These are phyloP conservation scores for Carassius carassius DNA, from an alignment of 2,113 vertebrate genomes.

Conservation along the genomic window DNA sequence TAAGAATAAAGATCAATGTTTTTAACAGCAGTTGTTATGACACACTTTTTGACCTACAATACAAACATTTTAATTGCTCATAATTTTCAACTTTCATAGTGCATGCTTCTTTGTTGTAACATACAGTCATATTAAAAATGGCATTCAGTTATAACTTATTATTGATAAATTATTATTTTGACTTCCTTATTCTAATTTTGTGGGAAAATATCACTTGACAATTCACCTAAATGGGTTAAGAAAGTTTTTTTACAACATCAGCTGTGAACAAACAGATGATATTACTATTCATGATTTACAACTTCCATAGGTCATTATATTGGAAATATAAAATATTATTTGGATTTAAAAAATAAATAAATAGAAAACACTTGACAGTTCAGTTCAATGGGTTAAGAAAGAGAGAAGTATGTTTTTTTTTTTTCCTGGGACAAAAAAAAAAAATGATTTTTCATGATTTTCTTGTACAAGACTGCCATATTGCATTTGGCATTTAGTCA, in stretches of 20 bases:
- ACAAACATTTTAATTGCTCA: not conserved
- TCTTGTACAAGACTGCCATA: not conserved
- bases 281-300: not conserved
- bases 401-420: no score
- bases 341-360: no score
- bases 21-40: conserved; percentile 15
- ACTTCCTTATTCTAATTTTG: not conserved
- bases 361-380: no score
- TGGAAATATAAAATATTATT: not conserved
- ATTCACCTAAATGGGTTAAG: no score
- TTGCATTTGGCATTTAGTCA: no score
- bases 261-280: no score
- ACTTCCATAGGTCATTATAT: not conserved
- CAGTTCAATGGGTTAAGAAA: not conserved
- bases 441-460: no score
- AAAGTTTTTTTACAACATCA: no score
- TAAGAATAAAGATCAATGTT: conserved; percentile 47
- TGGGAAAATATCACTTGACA: no score
- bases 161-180: not conserved
- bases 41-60: conserved; percentile 12
- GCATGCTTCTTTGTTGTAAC: not conserved
- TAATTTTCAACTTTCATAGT: not conserved
- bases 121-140: not conserved
- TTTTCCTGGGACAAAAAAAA: no score
- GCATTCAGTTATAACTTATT: no score